Percentiles rank a stretch among this genome's conserved stretches.
These are phyloP conservation scores for Melanotus villosus DNA, from an alignment of 2,888 invertebrate species.

Conservation along the genomic window DNA sequence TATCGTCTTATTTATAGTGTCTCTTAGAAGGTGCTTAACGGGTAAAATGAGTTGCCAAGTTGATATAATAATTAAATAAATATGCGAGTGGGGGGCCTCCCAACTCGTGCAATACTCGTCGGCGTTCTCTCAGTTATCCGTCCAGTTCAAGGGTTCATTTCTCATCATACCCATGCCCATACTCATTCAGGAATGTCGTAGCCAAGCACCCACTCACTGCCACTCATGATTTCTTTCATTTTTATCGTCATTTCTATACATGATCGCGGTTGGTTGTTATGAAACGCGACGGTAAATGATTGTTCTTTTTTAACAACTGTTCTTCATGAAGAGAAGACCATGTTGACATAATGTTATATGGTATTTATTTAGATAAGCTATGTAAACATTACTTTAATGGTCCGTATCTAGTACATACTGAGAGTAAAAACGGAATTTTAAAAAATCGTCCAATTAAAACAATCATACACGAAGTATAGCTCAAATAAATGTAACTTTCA, in stretches of 20 bases:
- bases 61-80: conserved; percentile 43
- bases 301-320: conserved; percentile 16
- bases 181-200: conserved; percentile 13
- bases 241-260: conserved; percentile 12
- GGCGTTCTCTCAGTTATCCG: not conserved
- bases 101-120: conserved; percentile 20
- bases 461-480: too few relatives aligned
- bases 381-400: not conserved
- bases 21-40: conserved; percentile 17
- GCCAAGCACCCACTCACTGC: conserved; percentile 12
- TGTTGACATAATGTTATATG: too few relatives aligned
- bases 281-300: conserved; percentile 28
- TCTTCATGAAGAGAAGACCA: not conserved
- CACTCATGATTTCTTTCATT: conserved; percentile 1
- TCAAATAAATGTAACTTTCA: too few relatives aligned
- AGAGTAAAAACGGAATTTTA: too few relatives aligned
- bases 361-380: conserved; percentile 14
- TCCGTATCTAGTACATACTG: too few relatives aligned
- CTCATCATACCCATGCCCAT: conserved; percentile 5
- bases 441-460: too few relatives aligned
- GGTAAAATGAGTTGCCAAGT: conserved; percentile 33
- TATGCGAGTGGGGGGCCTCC: conserved; percentile 20
- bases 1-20: conserved; percentile 8
- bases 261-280: conserved; percentile 29
- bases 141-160: conserved; percentile 20